Base-by-base conservation (phyloP, 2,113 vertebrate genomes). In the Maccullochella peelii region DNA sequence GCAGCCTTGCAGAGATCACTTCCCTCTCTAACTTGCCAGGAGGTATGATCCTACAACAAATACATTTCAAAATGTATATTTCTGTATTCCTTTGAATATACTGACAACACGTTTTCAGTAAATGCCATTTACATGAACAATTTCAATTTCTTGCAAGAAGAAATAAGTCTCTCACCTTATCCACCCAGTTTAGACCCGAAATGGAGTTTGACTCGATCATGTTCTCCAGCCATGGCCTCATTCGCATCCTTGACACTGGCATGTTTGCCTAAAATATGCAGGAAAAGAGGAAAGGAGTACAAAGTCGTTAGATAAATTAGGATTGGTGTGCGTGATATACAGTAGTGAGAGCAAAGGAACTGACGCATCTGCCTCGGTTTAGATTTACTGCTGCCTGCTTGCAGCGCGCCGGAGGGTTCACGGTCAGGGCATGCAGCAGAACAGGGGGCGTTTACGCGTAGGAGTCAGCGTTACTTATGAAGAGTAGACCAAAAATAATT, bases 171-270 rank as follows among this genome's bases (percentile, higher is more conserved):
- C 86, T 92, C 93, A 99, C 98, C 96, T 98, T 96, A 91, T 98
- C 97, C 66, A 99, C 78, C 98, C 98, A 99, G 5, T 1, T 61
- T 83, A 99, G 92, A n/a, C 98, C 98, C 0, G 94, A 71, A 67
- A 99, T 94, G 70, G 90, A 40, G 42, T 97, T 95, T 47, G 97
- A 97, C 21, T 98, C 94, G 83, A 99, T 99, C 93, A 97, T 96
- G 85, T 86, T 80, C 94, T 98, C 97, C 93, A 99, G 54, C 98
- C 98, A 99, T 16, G 97, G 98, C 61, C 97, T 96, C 98, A 99
- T 98, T 84, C 97, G 97, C 97, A 98, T 97, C 86, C 98, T 95
- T 70, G 96, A 81, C 71, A 97, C 96, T 0, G 98, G 98, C 98
- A 99, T 99, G 84, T 77, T 93, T 82, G 44, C 86, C 95, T 94